Percentiles rank a stretch among this genome's conserved stretches.
These are phyloP conservation scores for Steinernema carpocapsae DNA, from an alignment of 2,888 invertebrate genomes.

Conservation along the genomic window DNA sequence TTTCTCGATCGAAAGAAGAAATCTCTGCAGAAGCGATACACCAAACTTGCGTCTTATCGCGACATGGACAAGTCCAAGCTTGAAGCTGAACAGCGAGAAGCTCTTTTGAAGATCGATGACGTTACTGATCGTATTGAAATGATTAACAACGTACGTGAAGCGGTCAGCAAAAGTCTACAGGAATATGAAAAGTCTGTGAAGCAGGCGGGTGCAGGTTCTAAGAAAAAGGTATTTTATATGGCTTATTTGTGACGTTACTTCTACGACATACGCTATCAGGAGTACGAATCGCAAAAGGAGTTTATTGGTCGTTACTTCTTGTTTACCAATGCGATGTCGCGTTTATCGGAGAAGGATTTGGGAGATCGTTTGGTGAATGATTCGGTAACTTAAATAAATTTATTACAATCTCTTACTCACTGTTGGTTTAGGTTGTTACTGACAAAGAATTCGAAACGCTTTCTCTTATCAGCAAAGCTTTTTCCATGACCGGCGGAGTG, in stretches of 20 bases:
- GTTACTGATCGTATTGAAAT: background rate
- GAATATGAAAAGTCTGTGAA: background rate
- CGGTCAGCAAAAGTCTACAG: background rate
- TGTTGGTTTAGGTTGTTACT: background rate
- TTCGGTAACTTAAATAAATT: background rate
- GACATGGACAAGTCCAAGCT: background rate
- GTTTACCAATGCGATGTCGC: background rate
- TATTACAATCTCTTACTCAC: background rate
- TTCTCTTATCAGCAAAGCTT: background rate
- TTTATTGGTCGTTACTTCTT: background rate
- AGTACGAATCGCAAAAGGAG: background rate
- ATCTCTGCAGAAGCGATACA: background rate
- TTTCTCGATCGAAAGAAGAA: background rate
- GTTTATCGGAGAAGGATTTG: background rate
- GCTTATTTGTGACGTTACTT: background rate
- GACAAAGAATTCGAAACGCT: background rate
- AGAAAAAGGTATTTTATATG: constrained; percentile 14
- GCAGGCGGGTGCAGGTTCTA: background rate
- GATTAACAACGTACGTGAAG: background rate
- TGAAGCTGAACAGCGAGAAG: background rate
- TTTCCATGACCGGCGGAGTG: background rate
- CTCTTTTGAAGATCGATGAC: background rate
- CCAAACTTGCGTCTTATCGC: background rate
- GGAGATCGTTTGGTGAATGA: background rate
- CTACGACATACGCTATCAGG: background rate